A percentile compares a stretch with the other conserved stretches of the same genome.
These are phyloP conservation scores for Drosophila willistoni DNA, from an alignment of 1,140 invertebrate genomes.

Conservation along the genomic window DNA sequence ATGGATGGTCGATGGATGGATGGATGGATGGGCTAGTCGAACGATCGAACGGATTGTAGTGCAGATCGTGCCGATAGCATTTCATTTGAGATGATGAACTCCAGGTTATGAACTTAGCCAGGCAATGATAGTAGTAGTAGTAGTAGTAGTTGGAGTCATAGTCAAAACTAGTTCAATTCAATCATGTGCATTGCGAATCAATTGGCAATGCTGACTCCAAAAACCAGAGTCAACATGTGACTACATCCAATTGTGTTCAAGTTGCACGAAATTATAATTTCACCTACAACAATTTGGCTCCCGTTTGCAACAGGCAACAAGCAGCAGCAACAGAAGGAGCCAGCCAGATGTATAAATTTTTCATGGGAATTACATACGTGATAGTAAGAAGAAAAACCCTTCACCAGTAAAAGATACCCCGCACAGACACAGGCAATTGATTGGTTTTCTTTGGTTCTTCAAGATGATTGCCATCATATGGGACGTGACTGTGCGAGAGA, in stretches of 20 bases:
- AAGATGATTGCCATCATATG: slow-evolving; percentile 70
- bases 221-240: slow-evolving; percentile 47
- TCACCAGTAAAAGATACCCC: slow-evolving; percentile 7
- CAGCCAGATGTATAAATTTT: slow-evolving; percentile 51
- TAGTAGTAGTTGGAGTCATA: neutral
- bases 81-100: slow-evolving; percentile 67
- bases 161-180: slow-evolving; percentile 63
- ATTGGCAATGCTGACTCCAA: slow-evolving; percentile 60
- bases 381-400: slow-evolving; percentile 59
- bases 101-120: slow-evolving; percentile 41
- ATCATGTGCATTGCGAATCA: slow-evolving; percentile 77
- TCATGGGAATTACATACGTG: slow-evolving; percentile 82
- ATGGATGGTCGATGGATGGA: neutral
- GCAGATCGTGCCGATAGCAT: slow-evolving; percentile 75
- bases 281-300: slow-evolving; percentile 78
- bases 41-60: slow-evolving; percentile 29
- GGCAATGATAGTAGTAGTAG: neutral
- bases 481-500: slow-evolving; percentile 65
- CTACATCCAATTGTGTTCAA: slow-evolving; percentile 38
- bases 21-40: slow-evolving; percentile 17
- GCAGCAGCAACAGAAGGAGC: slow-evolving; percentile 8
- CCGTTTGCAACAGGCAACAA: slow-evolving; percentile 45
- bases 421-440: slow-evolving; percentile 46
- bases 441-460: slow-evolving; percentile 58
- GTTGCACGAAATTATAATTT: slow-evolving; percentile 74